Conservation (phyloP, 1,140 invertebrate genomes). For the Drosophila varians region DNA sequence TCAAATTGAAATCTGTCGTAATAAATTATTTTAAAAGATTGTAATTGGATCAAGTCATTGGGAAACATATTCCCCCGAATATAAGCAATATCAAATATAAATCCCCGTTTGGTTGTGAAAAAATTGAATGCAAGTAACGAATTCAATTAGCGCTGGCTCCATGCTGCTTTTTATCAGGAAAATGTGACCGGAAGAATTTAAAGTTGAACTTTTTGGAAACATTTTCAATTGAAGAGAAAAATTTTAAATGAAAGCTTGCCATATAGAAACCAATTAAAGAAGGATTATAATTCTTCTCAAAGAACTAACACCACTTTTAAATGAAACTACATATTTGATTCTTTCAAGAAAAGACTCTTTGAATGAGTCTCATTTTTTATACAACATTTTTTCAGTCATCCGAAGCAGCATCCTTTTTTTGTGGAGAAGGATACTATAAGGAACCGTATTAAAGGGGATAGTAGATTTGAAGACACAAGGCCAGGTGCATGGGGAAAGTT, state of each 20-base stretch:
- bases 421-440: not conserved
- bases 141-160: not conserved
- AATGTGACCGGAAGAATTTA: not conserved
- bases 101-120: not conserved
- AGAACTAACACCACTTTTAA: not conserved
- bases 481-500: constrained; percentile 44
- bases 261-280: no score
- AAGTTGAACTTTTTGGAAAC: no score
- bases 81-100: not conserved
- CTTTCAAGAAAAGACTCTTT: not conserved
- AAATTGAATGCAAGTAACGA: not conserved
- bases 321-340: not conserved
- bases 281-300: no score
- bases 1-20: not conserved
- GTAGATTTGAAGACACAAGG: not conserved
- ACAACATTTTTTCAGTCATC: not conserved
- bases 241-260: no score
- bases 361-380: not conserved
- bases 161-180: not conserved
- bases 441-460: not conserved
- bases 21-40: not conserved
- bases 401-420: no score
- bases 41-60: not conserved
- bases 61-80: not conserved
- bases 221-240: no score